phyloP scores from a whole-genome alignment of 2,888 invertebrate genomes.

The Drosophila mimetica region DNA sequence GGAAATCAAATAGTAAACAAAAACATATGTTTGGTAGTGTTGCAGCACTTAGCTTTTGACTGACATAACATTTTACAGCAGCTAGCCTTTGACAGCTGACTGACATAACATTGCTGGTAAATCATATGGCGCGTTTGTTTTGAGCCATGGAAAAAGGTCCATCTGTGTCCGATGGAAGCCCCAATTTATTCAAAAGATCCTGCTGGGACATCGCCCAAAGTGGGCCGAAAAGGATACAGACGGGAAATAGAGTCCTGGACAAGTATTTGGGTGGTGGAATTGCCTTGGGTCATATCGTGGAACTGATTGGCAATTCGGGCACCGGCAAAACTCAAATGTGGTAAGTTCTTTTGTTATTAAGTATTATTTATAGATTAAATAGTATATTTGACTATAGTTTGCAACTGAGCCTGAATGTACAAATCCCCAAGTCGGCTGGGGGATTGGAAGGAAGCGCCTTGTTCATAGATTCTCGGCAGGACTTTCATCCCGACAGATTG shows the following conservation, averaged over 20 bases:
- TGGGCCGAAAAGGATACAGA: constrained; percentile 35
- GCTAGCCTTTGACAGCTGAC: background rate
- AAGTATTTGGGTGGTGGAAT: constrained; percentile 54
- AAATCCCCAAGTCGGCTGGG: constrained; percentile 36
- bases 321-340: constrained; percentile 60
- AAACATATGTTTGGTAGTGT: background rate
- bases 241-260: constrained; percentile 44
- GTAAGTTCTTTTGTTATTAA: constrained; percentile 26
- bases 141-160: background rate
- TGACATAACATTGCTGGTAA: background rate
- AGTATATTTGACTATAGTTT: constrained; percentile 31
- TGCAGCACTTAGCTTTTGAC: background rate
- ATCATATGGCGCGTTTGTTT: constrained; percentile 8
- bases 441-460: constrained; percentile 55
- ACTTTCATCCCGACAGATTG: constrained; percentile 53
- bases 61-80: background rate
- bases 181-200: constrained; percentile 21
- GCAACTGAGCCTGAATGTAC: constrained; percentile 61
- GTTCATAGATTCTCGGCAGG: constrained; percentile 56
- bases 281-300: constrained; percentile 45
- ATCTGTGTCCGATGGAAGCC: background rate
- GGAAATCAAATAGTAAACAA: constrained; percentile 29
- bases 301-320: constrained; percentile 62
- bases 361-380: background rate
- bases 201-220: constrained; percentile 11